phyloP scores from a whole-genome alignment of 2,797 vertebrate genomes.

The Lagocephalus sceleratus region DNA sequence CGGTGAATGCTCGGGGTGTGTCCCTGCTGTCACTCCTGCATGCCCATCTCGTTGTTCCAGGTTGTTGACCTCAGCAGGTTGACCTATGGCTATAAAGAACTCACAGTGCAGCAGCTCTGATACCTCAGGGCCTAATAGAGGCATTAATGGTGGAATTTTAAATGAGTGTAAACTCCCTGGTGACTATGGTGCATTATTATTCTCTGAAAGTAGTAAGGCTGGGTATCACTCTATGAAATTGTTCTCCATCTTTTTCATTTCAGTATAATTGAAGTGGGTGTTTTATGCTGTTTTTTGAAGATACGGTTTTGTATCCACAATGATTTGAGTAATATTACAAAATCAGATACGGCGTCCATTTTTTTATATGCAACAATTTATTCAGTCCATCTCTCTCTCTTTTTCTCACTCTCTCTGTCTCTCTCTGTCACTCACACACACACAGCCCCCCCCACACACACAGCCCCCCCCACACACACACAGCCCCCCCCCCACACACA shows the following conservation, averaged over 20 bases:
- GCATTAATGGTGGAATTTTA: slow-evolving; percentile 27
- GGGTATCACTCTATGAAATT: slow-evolving; percentile 36
- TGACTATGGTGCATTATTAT: slow-evolving; percentile 26
- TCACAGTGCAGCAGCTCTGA: slow-evolving; percentile 24
- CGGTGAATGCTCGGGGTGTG: slow-evolving; percentile 15
- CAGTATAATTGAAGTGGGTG: slow-evolving; percentile 19
- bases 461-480: too few species aligned
- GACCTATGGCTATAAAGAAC: slow-evolving; percentile 40
- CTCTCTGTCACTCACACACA: too few species aligned
- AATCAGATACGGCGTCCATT: slow-evolving; percentile 22
- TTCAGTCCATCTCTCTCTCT: too few species aligned
- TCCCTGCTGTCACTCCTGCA: slow-evolving; percentile 20
- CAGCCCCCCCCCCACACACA: too few species aligned
- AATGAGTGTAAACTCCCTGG: slow-evolving; percentile 34
- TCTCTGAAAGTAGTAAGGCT: not conserved
- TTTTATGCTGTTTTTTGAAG: slow-evolving; percentile 15
- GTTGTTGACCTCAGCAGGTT: slow-evolving; percentile 34
- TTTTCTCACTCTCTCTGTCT: too few species aligned
- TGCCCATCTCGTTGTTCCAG: slow-evolving; percentile 6
- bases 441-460: too few species aligned
- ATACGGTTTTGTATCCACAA: not conserved
- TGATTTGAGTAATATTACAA: too few species aligned
- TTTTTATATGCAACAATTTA: slow-evolving; percentile 16
- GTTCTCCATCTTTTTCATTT: slow-evolving; percentile 17
- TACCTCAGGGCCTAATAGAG: slow-evolving; percentile 29